Base-by-base conservation (phyloP, 2,888 invertebrate genomes). In the Polylopha cassiicola region DNA sequence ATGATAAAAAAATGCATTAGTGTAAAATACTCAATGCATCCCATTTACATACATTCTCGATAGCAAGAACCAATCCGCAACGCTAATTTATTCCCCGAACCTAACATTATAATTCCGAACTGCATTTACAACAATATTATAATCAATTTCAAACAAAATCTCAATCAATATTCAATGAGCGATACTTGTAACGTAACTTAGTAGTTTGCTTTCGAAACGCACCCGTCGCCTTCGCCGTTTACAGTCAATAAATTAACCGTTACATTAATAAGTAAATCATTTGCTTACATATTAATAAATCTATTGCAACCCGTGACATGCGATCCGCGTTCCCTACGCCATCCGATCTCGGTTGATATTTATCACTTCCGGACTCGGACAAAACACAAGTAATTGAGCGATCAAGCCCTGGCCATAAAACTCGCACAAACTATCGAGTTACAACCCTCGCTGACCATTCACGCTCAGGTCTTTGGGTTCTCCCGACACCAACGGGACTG, bases 321-420 rank as follows among this genome's bases (percentile, higher is more conserved):
- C 26, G 21, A 17, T 10, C 31, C 31, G 15, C 39, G 39, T 30
- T 34, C 39, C 34, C 39, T 28, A 34, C 11, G 39, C 39, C 34
- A 41, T 21, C 24, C 41, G 36, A 41, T 41, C 53, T 48, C 50
- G 44, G 48, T 43, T 53, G 55, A 55, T 77, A 76, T 81, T 81
- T 81, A 82, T 75, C 64, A 69, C 73, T 80, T 81, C 82, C 82
- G 73, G 64, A 50, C 57, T 55, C 46, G 58, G 61, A 72, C 72
- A 73, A 72, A 65, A 73, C 77, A 73, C 65, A 61, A 48, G 66
- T 79, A 78, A 84, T 84, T 79, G 81, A 84, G 80, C 70, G 70
- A 75, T 84, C 82, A 80, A 66, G 57, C 52, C 58, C 53, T 54
- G 53, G 57, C 70, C 63, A 73, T 77, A 73, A 41, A 39, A 72